Evolutionary conservation across 64 coral and sea anemone genomes (phyloP), one percentile per base, ranked within the genome.

Genomic region (Montipora cactus): DNA sequence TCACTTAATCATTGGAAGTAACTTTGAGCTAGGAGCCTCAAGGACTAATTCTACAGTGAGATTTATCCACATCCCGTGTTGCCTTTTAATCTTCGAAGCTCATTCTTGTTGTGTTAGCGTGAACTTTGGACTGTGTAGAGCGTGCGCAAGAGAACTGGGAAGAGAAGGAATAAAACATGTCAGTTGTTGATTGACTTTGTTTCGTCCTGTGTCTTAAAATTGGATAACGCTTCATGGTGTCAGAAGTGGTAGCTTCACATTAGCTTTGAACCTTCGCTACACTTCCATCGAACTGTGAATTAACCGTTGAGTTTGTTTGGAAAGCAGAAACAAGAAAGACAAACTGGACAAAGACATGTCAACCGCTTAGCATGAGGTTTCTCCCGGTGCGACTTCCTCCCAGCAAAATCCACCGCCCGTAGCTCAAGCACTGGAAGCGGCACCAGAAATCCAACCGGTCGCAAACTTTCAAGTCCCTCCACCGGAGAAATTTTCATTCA

Each of bases 401-500:
- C 0, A 74, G 22, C 0, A 74, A 18, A 5, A 15, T 16, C 5
- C 5, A 18, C 12, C 66, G 0, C 71, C 71, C 23, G 71, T 74
- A 74, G 71, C 5, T 23, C 20, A 74, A 74, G n/a, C 22, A 10
- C 70, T 0, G 23, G 8, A 9, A 25, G 20, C 25, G 7, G 5
- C 21, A 23, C 71, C 71, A 74, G 23, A 21, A 10, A 74, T 23
- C 25, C 20, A 21, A 74, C 71, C 78, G 11, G 46, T 49, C 12
- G 47, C 78, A 50, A 87, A 74, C 20, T 87, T 72, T 12, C 13
- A 87, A 48, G 84, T 87, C 5, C 15, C 47, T 7, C 84, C 67
- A 7, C 84, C 67, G 6, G 47, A 87, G 51, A 87, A 87, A 21
- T 87, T 87, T 71, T 68, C 25, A 50, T 87, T 87, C 84, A 87